Percentiles rank a stretch among this genome's conserved stretches.
Evolutionary conservation across 2,797 vertebrate species (phyloP).

Genomic region (Rhinophrynus dorsalis): DNA sequence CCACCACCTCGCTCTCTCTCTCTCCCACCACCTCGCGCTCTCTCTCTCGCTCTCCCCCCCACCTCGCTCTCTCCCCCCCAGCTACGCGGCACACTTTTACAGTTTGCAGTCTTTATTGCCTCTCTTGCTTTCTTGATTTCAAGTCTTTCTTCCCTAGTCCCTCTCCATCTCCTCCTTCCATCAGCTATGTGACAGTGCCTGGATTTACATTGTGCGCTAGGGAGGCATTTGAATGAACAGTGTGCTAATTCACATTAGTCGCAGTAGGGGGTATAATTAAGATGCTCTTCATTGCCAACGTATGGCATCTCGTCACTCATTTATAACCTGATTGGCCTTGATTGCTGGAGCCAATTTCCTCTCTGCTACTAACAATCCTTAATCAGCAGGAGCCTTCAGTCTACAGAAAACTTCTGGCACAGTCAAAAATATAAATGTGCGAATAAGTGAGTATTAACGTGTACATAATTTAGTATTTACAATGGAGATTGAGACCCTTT

Average conservation of each 20-base stretch:
- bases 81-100: too few species aligned
- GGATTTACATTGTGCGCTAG: neutral
- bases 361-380: neutral
- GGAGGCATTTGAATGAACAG: neutral
- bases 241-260: constrained; percentile 38
- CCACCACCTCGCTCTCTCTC: too few species aligned
- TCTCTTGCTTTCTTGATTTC: too few species aligned
- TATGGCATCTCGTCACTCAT: constrained; percentile 4
- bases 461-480: too few species aligned
- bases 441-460: too few species aligned
- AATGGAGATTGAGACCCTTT: too few species aligned
- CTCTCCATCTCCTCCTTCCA: neutral
- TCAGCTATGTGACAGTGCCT: neutral
- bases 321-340: constrained; percentile 18
- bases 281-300: neutral
- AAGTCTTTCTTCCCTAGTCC: too few species aligned
- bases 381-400: neutral
- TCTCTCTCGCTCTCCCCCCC: too few species aligned
- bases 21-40: too few species aligned
- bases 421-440: too few species aligned
- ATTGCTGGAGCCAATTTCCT: constrained; percentile 20
- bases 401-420: neutral
- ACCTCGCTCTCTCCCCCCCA: too few species aligned
- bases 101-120: too few species aligned
- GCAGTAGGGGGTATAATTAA: constrained; percentile 31